Conservation (phyloP, 1,140 invertebrate genomes). For the Tribolium castaneum region DNA sequence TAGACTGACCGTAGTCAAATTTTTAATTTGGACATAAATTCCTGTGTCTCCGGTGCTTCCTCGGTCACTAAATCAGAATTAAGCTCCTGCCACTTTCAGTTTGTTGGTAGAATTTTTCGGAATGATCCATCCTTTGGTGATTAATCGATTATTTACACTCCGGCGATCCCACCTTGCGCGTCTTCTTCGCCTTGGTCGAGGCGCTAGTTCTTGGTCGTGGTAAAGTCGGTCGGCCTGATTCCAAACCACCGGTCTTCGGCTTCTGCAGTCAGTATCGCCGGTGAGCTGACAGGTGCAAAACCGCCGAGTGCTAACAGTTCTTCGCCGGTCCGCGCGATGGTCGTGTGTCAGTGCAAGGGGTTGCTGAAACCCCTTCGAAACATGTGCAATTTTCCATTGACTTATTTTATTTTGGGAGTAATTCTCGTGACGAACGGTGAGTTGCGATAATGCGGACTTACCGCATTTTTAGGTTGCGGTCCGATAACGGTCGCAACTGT, state of each 20-base stretch:
- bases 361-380: background rate
- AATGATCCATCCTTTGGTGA: background rate
- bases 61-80: background rate
- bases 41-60: too few species aligned
- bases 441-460: conserved; percentile 20
- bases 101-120: background rate
- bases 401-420: background rate
- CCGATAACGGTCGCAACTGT: conserved; percentile 33
- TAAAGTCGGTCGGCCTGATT: conserved; percentile 48
- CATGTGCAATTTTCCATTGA: background rate
- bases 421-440: background rate
- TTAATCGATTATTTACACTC: conserved; percentile 24
- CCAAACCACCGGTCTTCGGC: conserved; percentile 41
- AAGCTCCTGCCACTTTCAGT: background rate
- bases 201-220: conserved; percentile 33
- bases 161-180: conserved; percentile 20
- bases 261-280: conserved; percentile 46
- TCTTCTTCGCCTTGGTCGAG: conserved; percentile 33
- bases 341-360: conserved; percentile 32
- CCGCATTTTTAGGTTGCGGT: conserved; percentile 41
- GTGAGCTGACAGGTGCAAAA: conserved; percentile 46
- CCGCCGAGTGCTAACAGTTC: conserved; percentile 34
- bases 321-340: conserved; percentile 36
- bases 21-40: background rate
- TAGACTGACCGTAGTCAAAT: background rate